Percentiles rank a stretch among this genome's conserved stretches.
phyloP scores from a whole-genome alignment of 2,888 invertebrate genomes.

The Amiota communis region DNA sequence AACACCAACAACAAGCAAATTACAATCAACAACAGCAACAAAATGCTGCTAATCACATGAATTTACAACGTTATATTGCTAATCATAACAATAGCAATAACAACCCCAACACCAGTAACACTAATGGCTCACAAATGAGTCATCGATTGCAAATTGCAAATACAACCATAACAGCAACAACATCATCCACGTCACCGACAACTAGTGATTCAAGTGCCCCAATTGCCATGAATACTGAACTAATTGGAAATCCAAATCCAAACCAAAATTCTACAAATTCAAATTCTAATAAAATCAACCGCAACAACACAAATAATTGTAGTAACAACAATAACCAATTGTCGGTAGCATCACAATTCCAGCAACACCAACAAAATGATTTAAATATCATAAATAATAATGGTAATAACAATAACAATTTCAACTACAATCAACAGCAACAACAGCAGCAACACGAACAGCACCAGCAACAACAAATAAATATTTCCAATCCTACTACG shows the following conservation, averaged over 20 bases:
- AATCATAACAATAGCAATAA: constrained; percentile 62
- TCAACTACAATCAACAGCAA: constrained; percentile 62
- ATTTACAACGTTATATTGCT: constrained; percentile 69
- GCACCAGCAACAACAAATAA: constrained; percentile 44
- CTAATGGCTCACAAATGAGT: constrained; percentile 57
- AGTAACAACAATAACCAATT: constrained; percentile 54
- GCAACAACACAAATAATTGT: constrained; percentile 57
- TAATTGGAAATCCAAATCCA: constrained; percentile 68
- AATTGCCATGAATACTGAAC: constrained; percentile 60
- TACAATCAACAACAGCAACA: constrained; percentile 54
- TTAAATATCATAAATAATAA: constrained; percentile 66
- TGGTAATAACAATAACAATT: constrained; percentile 59
- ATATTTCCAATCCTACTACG: constrained; percentile 21
- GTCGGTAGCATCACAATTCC: constrained; percentile 43
- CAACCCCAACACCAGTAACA: constrained; percentile 37
- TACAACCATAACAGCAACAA: constrained; percentile 71
- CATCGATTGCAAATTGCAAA: constrained; percentile 69
- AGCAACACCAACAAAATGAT: constrained; percentile 51
- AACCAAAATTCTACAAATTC: constrained; percentile 62
- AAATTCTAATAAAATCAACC: constrained; percentile 62
- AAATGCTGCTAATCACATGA: constrained; percentile 65
- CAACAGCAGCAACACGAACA: constrained; percentile 41
- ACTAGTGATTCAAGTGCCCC: constrained; percentile 37
- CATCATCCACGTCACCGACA: constrained; percentile 48
- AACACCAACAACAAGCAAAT: constrained; percentile 62